Conservation (phyloP, 2,113 vertebrate genomes). For the Erythrocercus mccallii region DNA sequence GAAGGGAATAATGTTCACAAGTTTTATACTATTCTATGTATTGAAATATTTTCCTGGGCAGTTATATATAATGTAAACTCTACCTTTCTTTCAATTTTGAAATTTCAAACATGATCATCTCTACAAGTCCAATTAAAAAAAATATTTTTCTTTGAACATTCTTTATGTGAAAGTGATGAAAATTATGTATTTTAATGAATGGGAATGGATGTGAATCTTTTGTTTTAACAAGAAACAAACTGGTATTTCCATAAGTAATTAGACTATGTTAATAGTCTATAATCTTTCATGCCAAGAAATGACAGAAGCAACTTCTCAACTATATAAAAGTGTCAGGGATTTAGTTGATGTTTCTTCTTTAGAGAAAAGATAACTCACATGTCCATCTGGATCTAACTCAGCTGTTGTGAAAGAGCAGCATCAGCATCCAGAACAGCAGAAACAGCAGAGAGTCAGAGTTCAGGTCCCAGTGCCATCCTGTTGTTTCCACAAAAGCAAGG, state of each 20-base stretch:
- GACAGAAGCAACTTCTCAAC: background rate
- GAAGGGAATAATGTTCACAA: background rate
- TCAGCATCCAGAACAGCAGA: conserved; percentile 49
- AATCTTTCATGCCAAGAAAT: background rate
- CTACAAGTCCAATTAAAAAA: background rate
- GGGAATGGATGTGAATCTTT: background rate
- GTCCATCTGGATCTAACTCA: conserved; percentile 27
- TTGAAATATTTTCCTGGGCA: background rate
- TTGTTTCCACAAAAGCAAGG: conserved; percentile 38
- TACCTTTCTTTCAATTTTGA: background rate
- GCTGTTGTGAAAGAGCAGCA: conserved; percentile 29
- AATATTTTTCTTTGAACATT: background rate
- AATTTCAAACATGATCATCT: background rate
- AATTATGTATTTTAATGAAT: background rate
- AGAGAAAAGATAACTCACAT: background rate
- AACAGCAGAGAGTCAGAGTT: conserved; percentile 57
- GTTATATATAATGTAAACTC: background rate
- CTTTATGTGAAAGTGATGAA: background rate
- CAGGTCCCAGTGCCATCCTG: conserved; percentile 56
- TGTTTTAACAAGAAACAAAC: background rate
- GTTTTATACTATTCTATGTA: background rate
- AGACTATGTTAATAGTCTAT: background rate
- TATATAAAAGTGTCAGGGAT: background rate
- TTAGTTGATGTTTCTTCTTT: conserved; percentile 8
- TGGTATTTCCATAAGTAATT: background rate